Base-by-base conservation (phyloP, 2,888 invertebrate species). In the Eupithecia inturbata region DNA sequence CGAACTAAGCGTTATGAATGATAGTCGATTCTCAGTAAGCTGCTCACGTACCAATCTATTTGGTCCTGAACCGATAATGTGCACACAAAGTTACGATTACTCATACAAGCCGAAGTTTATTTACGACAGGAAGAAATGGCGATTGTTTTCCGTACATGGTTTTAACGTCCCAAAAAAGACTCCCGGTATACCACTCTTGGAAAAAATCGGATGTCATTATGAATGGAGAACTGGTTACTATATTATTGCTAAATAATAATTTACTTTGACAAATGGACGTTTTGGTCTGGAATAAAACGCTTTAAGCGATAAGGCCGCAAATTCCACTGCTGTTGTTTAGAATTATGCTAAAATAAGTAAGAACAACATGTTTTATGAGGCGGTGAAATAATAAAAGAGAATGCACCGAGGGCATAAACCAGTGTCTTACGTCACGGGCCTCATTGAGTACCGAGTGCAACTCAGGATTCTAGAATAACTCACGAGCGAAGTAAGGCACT, bases 91-190 rank as follows among this genome's bases (percentile, higher is more conserved):
- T 90, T 88, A 90, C 87, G 87, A 92, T 93, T 93, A 93, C 91
- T 92, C 93, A 93, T 92, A 84, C 88, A 86, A 84, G 85, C 90
- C 88, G 87, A 91, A 91, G 88, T 89, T 89, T 92, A 92, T 93
- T 92, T 92, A 93, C 88, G 92, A 92, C 94, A 93, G 93, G 93
- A 94, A 92, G 93, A 92, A 92, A 92, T 92, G 91, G 92, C 91
- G 85, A 94, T 93, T 92, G 92, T 93, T 89, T 92, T 90, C 91
- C 89, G 83, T 85, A 89, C 90, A 92, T 92, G 91, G 91, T 89
- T 91, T 91, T 92, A 92, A 92, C 91, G 90, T 91, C 90, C 91
- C 84, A 89, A 90, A 89, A 89, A 86, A 84, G 79, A 85, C 81
- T 82, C 82, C 82, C 79, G 73, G 76, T 82, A 81, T 82, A 80